Evolutionary conservation across 2,888 invertebrate species (phyloP).

Genomic region (Eupeodes latifasciatus): DNA sequence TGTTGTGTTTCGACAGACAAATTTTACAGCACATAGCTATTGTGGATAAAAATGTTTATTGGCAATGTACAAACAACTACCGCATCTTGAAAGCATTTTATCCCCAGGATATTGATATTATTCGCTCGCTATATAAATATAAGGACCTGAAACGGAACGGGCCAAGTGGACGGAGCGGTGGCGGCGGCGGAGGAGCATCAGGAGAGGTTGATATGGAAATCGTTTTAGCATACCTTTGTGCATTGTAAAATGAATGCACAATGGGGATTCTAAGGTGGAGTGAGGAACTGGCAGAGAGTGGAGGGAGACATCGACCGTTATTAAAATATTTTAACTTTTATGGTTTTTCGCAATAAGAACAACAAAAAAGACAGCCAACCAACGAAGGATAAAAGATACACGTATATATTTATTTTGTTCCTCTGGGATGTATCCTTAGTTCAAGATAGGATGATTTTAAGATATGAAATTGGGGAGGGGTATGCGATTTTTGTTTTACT

Average conservation of each 20-base stretch:
- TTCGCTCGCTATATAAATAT: conserved; percentile 22
- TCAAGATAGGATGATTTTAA: conserved; percentile 20
- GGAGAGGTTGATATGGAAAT: conserved; percentile 49
- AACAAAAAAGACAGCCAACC: not conserved
- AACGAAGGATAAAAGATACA: conserved; percentile 24
- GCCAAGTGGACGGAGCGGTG: too few species aligned
- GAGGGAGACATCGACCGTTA: conserved; percentile 64
- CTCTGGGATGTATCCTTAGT: conserved; percentile 52
- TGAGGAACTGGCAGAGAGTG: conserved; percentile 14
- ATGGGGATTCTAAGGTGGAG: conserved; percentile 10
- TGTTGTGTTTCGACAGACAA: conserved; percentile 60
- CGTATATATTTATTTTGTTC: conserved; percentile 6
- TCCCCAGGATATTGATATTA: conserved; percentile 76
- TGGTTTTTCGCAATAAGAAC: conserved; percentile 62
- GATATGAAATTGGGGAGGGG: not conserved
- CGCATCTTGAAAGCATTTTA: conserved; percentile 73
- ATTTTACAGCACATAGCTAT: conserved; percentile 66
- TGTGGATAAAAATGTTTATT: conserved; percentile 75
- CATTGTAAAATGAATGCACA: conserved; percentile 83
- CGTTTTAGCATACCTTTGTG: conserved; percentile 83
- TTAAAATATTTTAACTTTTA: conserved; percentile 76
- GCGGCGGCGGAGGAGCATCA: not conserved
- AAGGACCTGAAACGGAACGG: conserved; percentile 29
- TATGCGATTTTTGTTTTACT: too few species aligned
- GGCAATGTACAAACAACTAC: conserved; percentile 75